Conservation (phyloP, 2,888 invertebrate species). For the Eucera pruinosa region DNA sequence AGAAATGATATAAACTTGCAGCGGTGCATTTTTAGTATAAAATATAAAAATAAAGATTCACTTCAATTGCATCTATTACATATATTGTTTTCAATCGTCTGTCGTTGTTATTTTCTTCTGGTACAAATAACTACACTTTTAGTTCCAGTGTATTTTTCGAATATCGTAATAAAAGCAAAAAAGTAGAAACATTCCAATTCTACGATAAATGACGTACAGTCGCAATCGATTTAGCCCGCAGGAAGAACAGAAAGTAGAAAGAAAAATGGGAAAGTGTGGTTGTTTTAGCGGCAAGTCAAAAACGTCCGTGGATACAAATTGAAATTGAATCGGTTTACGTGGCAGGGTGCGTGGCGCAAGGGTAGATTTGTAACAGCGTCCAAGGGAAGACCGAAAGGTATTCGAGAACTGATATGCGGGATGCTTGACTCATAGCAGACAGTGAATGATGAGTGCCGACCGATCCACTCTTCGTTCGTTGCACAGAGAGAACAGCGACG, state of each 20-base stretch:
- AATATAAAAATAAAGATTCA: no score
- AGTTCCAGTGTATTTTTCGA: no score
- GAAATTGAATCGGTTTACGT: conserved; percentile 47
- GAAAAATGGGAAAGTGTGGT: conserved; percentile 18
- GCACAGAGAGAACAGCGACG: conserved; percentile 52
- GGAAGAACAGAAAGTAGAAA: not conserved
- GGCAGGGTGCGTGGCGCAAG: conserved; percentile 31
- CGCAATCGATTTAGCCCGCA: not conserved
- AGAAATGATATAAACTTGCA: no score
- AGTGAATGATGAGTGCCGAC: conserved; percentile 69
- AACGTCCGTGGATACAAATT: conserved; percentile 29
- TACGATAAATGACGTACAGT: not conserved
- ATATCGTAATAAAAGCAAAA: no score
- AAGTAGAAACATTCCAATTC: no score
- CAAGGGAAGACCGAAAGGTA: conserved; percentile 66
- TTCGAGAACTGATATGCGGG: conserved; percentile 74
- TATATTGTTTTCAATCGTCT: no score
- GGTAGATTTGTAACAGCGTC: conserved; percentile 60
- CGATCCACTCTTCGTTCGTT: conserved; percentile 61
- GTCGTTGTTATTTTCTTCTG: no score
- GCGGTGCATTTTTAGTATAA: no score
- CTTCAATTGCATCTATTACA: no score
- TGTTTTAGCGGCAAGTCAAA: conserved; percentile 15
- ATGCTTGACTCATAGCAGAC: conserved; percentile 67
- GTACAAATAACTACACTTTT: no score